A percentile compares a stretch with the other conserved stretches of the same genome.
Conservation (phyloP, 2,888 invertebrate species). For the Hirudinaria manillensis region DNA sequence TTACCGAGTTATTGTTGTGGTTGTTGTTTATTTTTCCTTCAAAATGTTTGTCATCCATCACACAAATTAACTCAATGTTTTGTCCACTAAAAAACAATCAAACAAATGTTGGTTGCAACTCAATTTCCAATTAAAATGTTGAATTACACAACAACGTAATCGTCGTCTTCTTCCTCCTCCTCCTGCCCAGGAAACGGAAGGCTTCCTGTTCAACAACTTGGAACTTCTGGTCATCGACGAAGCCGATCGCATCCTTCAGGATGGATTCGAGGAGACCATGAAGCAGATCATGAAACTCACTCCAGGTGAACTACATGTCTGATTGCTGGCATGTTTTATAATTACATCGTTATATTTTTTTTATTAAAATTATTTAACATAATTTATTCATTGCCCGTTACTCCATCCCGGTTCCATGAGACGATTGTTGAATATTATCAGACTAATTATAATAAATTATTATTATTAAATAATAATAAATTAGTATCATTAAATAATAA, state of each 20-base stretch:
- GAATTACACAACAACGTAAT: too few species aligned
- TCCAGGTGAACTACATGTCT: slow-evolving; percentile 68
- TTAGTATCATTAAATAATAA: not conserved
- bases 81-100: not conserved
- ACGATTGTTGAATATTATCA: too few species aligned
- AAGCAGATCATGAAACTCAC: slow-evolving; percentile 84
- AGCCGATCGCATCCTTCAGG: slow-evolving; percentile 92
- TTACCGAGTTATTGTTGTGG: too few species aligned
- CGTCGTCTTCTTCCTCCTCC: too few species aligned
- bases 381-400: too few species aligned
- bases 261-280: slow-evolving; percentile 94
- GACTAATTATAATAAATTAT: not conserved
- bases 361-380: too few species aligned
- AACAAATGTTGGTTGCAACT: not conserved
- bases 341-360: not conserved
- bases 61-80: too few species aligned
- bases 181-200: slow-evolving; percentile 81
- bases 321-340: not conserved
- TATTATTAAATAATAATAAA: not conserved
- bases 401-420: too few species aligned
- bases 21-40: too few species aligned
- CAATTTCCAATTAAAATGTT: too few species aligned
- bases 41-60: too few species aligned
- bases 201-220: slow-evolving; percentile 85
- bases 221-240: slow-evolving; percentile 92